Evolutionary conservation across 92 coral and sea anemone species (phyloP), one percentile per base, ranked within the genome.

Genomic region (Actinostola sp.): DNA sequence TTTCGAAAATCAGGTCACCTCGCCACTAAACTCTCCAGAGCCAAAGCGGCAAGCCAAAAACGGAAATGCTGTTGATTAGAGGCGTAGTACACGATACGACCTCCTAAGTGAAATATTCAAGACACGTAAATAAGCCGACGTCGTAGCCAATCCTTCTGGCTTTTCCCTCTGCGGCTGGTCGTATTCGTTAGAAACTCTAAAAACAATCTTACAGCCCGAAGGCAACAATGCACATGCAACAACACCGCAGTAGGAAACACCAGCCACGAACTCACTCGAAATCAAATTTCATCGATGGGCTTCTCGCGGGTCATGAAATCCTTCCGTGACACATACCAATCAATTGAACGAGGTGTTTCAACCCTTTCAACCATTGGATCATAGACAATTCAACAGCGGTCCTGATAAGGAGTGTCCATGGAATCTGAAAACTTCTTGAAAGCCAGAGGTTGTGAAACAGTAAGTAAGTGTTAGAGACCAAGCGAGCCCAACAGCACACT

Each of bases 11-110:
- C 28, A 21, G 17, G 60, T 41, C 65, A 12, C 63, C 66, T 55
- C 77, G 66, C 62, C 54, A 71, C 77, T 54, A 55, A 71, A 71
- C 65, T 58, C 77, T 71, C 57, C 66, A 45, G 69, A 49, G 59
- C 41, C 48, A 30, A 65, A 64, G 66, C 72, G 69, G 61, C 72
- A 63, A 52, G 81, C 81, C 81, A 63, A 63, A 64, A 75, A 75
- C 81, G 81, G 81, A 75, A 75, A 75, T 55, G 60, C 73, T 51
- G 67, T 66, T 64, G 71, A 75, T 75, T 75, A 66, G 81, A 63
- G 67, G 81, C 68, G 81, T 51, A 34, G 72, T 42, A 63, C 55
- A 61, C 81, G 81, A 35, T 39, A 33, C 73, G 81, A 75, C 81
- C 81, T 75, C 71, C 43, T 33, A 35, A 72, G 72, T 59, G 66